Conservation (phyloP, 2,888 invertebrate genomes). For the Ypsolopha sequella region DNA sequence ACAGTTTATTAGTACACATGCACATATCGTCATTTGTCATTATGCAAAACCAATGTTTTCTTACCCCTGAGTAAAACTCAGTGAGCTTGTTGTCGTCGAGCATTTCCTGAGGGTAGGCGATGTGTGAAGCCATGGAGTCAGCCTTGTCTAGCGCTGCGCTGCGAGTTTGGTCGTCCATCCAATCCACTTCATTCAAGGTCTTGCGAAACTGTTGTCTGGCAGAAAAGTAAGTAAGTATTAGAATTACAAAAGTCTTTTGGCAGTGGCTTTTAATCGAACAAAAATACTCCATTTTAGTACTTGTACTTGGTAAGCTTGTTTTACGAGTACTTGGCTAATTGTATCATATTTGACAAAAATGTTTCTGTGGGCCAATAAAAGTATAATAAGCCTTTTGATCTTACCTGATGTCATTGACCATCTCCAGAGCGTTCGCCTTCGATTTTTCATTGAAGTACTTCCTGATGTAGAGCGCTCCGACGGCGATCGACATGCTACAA, state of each 20-base stretch:
- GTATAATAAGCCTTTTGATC: no score
- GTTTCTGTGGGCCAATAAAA: no score
- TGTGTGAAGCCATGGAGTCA: constrained; percentile 86
- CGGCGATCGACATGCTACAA: constrained; percentile 77
- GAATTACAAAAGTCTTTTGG: no score
- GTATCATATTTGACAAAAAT: no score
- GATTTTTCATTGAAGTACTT: constrained; percentile 90
- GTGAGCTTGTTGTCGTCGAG: constrained; percentile 84
- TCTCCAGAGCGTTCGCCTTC: constrained; percentile 85
- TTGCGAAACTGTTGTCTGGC: constrained; percentile 78
- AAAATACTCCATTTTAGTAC: no score
- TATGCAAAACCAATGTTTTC: constrained; percentile 14
- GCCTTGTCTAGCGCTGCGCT: constrained; percentile 83
- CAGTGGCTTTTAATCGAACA: no score
- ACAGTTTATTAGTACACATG: no score
- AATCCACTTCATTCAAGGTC: constrained; percentile 83
- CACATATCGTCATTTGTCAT: background rate
- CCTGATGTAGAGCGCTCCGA: constrained; percentile 88
- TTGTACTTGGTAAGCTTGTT: no score
- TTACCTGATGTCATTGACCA: constrained; percentile 85
- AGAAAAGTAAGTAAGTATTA: constrained; percentile 1
- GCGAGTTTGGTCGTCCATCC: constrained; percentile 93
- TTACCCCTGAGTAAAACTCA: constrained; percentile 80
- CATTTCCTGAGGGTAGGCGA: constrained; percentile 93
- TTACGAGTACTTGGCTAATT: no score